These are phyloP conservation scores for Rhyacophila evoluta DNA, from an alignment of 2,888 invertebrate genomes.

Conservation along the genomic window DNA sequence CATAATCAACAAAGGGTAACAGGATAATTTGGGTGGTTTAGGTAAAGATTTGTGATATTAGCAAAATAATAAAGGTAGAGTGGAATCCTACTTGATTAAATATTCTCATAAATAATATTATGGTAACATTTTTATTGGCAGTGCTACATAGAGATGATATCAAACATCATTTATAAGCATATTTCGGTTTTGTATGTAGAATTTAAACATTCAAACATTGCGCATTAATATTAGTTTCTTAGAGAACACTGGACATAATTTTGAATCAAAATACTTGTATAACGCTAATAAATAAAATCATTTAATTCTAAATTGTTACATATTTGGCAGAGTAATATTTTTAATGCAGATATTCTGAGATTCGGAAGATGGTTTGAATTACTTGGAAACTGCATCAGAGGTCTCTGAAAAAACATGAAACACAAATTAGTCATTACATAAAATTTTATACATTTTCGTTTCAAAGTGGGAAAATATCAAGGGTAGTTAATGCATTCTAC, in stretches of 20 bases:
- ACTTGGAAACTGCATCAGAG: neutral
- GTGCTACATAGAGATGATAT: neutral
- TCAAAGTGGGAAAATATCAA: too few species aligned
- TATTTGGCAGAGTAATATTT: neutral
- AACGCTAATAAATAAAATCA: neutral
- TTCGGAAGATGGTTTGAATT: neutral
- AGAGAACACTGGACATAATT: neutral
- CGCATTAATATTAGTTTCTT: neutral
- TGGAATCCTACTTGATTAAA: neutral
- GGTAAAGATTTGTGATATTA: too few species aligned
- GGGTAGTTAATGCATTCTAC: too few species aligned
- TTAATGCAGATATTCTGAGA: neutral
- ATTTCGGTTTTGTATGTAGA: neutral
- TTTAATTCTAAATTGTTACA: conserved; percentile 16
- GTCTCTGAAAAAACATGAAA: neutral
- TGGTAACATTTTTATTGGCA: conserved; percentile 2
- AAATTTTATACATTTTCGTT: too few species aligned
- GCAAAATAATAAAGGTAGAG: neutral
- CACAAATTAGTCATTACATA: neutral
- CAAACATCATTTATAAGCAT: neutral
- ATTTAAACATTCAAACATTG: too few species aligned
- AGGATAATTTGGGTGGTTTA: too few species aligned
- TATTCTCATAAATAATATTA: neutral
- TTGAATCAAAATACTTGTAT: neutral
- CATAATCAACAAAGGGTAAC: too few species aligned